Evolutionary conservation across 2,797 vertebrate genomes (phyloP).

Genomic region (Cyprinella venusta): DNA sequence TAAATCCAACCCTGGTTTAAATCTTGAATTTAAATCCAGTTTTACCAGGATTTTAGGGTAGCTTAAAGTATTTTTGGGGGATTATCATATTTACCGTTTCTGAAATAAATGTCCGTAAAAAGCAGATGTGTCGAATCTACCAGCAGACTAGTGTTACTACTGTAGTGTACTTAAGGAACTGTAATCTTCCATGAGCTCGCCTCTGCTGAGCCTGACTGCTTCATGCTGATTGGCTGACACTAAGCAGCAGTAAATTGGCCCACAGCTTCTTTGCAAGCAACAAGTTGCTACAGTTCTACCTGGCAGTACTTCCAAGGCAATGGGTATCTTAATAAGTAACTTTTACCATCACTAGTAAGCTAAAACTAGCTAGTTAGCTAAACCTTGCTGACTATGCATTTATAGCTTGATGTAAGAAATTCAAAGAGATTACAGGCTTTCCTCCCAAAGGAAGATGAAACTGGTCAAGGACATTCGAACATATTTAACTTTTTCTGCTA

Average conservation of each 20-base stretch:
- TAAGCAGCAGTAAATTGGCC: slow-evolving; percentile 33
- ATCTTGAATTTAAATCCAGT: neutral
- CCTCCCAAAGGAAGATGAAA: neutral
- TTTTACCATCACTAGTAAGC: neutral
- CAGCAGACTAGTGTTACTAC: neutral
- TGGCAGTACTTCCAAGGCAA: neutral
- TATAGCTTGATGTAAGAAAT: neutral
- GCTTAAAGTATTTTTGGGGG: neutral
- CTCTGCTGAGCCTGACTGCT: slow-evolving; percentile 28
- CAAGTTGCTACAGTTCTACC: slow-evolving; percentile 3
- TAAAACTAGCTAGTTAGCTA: neutral
- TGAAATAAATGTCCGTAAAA: neutral
- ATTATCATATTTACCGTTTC: neutral
- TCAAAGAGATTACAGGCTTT: slow-evolving; percentile 3
- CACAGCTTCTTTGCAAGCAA: slow-evolving; percentile 22
- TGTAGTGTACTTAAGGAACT: slow-evolving; percentile 30
- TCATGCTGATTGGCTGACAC: slow-evolving; percentile 32
- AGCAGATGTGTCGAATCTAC: neutral
- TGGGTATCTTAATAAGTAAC: neutral
- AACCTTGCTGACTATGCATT: neutral
- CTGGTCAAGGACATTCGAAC: neutral
- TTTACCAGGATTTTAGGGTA: neutral
- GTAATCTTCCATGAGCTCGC: slow-evolving; percentile 38
- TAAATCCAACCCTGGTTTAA: slow-evolving; percentile 18
- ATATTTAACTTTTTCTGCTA: slow-evolving; percentile 54